Percentiles rank a stretch among this genome's conserved stretches.
Conservation (phyloP, 2,113 vertebrate genomes). For the Otocyon megalotis region DNA sequence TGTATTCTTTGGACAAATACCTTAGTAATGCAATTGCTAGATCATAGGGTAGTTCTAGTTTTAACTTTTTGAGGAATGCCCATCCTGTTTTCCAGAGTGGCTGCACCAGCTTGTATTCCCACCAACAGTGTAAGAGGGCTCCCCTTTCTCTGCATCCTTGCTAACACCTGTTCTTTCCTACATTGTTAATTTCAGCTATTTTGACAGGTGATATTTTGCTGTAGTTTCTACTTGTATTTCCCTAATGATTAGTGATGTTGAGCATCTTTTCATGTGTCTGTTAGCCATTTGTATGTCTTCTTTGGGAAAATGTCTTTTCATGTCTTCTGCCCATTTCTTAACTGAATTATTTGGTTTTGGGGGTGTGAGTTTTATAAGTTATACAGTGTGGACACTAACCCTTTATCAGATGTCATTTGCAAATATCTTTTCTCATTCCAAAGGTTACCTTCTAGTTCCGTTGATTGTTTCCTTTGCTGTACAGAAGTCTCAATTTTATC, state of each 20-base stretch:
- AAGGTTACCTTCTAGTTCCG: background rate
- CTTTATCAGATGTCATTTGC: background rate
- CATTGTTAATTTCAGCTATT: background rate
- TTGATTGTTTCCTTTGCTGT: background rate
- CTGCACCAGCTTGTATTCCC: background rate
- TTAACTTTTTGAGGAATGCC: background rate
- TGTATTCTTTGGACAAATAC: background rate
- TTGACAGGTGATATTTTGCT: background rate
- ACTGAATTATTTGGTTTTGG: background rate
- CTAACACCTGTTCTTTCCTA: background rate
- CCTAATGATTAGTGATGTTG: background rate
- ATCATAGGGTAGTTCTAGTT: background rate
- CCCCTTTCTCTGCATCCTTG: background rate
- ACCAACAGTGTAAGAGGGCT: background rate
- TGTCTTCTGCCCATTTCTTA: background rate
- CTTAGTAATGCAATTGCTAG: background rate
- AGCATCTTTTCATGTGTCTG: background rate
- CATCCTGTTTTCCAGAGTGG: background rate
- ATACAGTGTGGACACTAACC: background rate
- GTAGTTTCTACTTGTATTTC: background rate
- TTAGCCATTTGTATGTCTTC: background rate
- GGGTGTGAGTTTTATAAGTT: background rate
- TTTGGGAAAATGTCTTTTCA: background rate
- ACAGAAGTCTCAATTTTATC: background rate
- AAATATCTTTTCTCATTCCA: background rate